Base-by-base conservation (phyloP, 92 coral and sea anemone species). In the Diadumene lineata region DNA sequence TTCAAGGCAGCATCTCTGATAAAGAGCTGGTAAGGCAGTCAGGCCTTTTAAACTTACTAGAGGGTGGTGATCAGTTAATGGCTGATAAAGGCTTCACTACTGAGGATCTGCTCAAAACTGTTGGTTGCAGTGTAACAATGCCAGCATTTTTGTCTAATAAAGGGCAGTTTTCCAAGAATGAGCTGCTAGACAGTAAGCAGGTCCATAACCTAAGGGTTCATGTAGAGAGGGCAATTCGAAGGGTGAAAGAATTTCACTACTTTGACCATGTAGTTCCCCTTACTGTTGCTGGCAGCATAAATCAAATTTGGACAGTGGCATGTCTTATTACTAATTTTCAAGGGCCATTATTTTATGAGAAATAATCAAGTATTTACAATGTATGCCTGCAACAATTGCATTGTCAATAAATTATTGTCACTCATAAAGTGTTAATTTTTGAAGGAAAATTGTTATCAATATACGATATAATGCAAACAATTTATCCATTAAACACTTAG, bases 1-100 rank as follows among this genome's bases (percentile, higher is more conserved):
- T 69, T 81, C 79, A 71, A 29, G 86, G 90, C 15, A 74, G 86
- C 1, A 86, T 86, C 17, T 86, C 90, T n/a, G 87, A 66, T 50
- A 86, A 81, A 73, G 86, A 81, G 69, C 84, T 86, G 18, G 81
- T 86, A 17, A 81, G 30, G 72, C 60, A 72, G 63, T 81, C 87
- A 18, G 87, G 87, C 19, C 87, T 82, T 22, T 51, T 81, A 32
- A 24, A 57, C 66, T 24, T 78, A 62, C 87, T 86, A 19, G 56
- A 86, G n/a, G n/a, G n/a, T n/a, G n/a, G n/a, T n/a, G 83, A 86
- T 76, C 80, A 86, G 61, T 27, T 81, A 0, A 65, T 86, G 79
- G 83, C 90, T 50, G 85, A 80, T 24, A 84, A 84, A 44, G 85
- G 89, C 3, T 81, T 81, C 68, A 60, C 46, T 19, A 81, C 72